Evolutionary conservation across 2,888 invertebrate species (phyloP), one percentile per base, ranked within the genome.

Genomic region (Phania funesta): DNA sequence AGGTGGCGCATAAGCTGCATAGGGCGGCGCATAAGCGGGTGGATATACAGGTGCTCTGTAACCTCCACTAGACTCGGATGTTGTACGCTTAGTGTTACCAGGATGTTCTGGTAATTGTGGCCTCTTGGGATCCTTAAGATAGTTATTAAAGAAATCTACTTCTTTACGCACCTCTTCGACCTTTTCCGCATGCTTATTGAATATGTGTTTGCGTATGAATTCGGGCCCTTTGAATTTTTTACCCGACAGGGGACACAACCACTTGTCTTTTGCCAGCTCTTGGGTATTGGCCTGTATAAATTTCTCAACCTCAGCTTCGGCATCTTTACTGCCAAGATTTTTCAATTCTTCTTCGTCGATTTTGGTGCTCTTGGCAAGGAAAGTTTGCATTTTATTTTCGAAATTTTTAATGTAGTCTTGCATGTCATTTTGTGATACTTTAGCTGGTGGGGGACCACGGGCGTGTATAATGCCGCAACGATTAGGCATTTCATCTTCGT

Each of bases 401-500:
- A 99, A 97, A 67, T 94, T 93, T 79, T 95, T 93, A 86, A 95
- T 93, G 88, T 95, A 94, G 88, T 97, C 95, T 87, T 95, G 93
- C 35, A 91, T 84, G 68, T 91, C 91, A 62, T 89, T 90, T 68
- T 82, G 86, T 0, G 88, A 94, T 92, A 97, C 97, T 70, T 95
- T 94, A 8, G 94, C 93, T 0, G 98, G 98, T 0, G 96, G 93
- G 9, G 95, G 95, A 2, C 98, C 98, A 58, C 99, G 93, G 0
- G 98, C 98, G 89, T 99, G 99, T 93, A 99, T 96, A 85, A 99
- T 98, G 9, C 99, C 99, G 91, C 99, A 98, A 41, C 98, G 93
- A 91, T 99, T 99, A 0, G 99, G 99, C 99, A 99, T 99, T 91
- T 99, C 98, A 90, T 99, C 99, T 91, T 99, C 99, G 87, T 98